Evolutionary conservation across 2,797 vertebrate genomes (phyloP), one percentile per base, ranked within the genome.

Genomic region (Arctocebus calabarensis): DNA sequence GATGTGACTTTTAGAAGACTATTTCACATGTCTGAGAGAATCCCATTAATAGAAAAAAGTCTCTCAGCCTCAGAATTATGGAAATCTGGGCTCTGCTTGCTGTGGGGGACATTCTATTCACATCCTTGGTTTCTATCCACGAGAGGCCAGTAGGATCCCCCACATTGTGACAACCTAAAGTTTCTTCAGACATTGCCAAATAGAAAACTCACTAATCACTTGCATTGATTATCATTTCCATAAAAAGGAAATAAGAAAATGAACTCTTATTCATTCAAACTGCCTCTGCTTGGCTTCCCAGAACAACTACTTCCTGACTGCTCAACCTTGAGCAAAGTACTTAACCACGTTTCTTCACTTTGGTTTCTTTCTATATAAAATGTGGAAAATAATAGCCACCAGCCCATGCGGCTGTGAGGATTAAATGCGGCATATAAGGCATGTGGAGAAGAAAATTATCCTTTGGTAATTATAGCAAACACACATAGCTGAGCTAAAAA

Each of bases 191-290:
- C 27, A 61, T 25, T 22, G 16, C 8, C 14, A 22, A 5, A 6
- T 8, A 9, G 45, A 48, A 45, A 84, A 81, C 16, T 77, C 73
- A 75, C 48, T 55, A 45, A 55, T 59, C 23, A 48, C 17, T 68
- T 91, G 16, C 27, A 45, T 84, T 86, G 86, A 73, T 48, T 59
- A 57, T 82, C 86, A 55, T 91, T 94, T 89, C 34, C 61, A 88
- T 57, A 90, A 88, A 82, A 52, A 90, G 37, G 45, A 68, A 83
- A 61, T 37, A 64, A 59, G 62, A 66, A 2, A 8, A 2, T 71
- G 45, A 75, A 1, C 2, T 17, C 16, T 84, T 5, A 83, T 4
- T 20, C 73, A 43, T 20, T 77, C 17, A 59, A 74, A 70, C 7
- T 45, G 40, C 48, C 27, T 48, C 40, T 37, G 25, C 27, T 27